These are phyloP conservation scores for Drosophila longiperda DNA, from an alignment of 2,888 invertebrate genomes.

Conservation along the genomic window DNA sequence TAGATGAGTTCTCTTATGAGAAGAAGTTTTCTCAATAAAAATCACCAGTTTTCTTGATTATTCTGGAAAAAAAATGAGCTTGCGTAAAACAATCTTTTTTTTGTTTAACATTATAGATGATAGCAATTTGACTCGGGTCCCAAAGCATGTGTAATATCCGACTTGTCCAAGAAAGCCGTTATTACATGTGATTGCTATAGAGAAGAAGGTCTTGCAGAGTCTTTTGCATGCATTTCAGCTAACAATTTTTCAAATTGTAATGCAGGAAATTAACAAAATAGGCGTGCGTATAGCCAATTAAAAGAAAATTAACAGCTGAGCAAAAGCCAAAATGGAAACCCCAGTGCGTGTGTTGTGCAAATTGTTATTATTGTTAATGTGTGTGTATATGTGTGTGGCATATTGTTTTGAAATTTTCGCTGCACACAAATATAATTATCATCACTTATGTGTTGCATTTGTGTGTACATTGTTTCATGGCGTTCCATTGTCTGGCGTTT, in stretches of 20 bases:
- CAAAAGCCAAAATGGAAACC: slow-evolving; percentile 38
- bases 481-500: slow-evolving; percentile 68
- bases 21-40: not conserved
- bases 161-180: not conserved
- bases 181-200: not conserved
- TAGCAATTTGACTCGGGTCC: not conserved
- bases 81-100: not conserved
- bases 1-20: not conserved
- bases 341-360: slow-evolving; percentile 29
- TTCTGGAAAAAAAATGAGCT: not conserved
- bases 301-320: slow-evolving; percentile 59
- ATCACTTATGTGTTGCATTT: slow-evolving; percentile 40
- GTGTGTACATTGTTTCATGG: slow-evolving; percentile 51
- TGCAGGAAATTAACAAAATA: slow-evolving; percentile 56
- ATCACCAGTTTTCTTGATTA: not conserved
- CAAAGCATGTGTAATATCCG: not conserved
- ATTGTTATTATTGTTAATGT: slow-evolving; percentile 10
- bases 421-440: slow-evolving; percentile 66
- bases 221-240: slow-evolving; percentile 34
- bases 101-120: not conserved
- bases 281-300: slow-evolving; percentile 60
- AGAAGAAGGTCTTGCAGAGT: not conserved
- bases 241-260: slow-evolving; percentile 51
- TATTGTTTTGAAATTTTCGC: slow-evolving; percentile 59
- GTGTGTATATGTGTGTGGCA: not conserved